Evolutionary conservation across 2,888 invertebrate species (phyloP).

Genomic region (Psococerastis gibbosa): DNA sequence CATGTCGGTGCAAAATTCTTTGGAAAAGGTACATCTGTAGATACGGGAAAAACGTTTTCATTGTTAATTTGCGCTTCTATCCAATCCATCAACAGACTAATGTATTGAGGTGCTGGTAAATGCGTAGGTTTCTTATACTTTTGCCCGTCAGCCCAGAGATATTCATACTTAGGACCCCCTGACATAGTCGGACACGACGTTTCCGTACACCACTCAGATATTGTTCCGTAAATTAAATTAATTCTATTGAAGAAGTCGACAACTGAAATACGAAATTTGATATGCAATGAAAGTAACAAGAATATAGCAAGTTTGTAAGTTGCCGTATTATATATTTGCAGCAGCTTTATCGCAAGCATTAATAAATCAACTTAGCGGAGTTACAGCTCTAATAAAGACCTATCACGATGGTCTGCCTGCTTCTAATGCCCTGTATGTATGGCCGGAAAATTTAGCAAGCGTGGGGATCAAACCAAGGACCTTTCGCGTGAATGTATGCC

Average conservation of each 20-base stretch:
- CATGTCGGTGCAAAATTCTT: constrained; percentile 59
- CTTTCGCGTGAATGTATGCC: too few relatives aligned
- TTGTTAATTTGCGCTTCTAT: constrained; percentile 79
- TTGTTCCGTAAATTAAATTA: constrained; percentile 78
- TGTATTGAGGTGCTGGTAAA: constrained; percentile 67
- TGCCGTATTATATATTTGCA: too few relatives aligned
- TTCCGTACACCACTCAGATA: constrained; percentile 66
- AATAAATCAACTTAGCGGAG: too few relatives aligned
- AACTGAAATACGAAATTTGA: constrained; percentile 41
- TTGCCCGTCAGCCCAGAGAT: constrained; percentile 75
- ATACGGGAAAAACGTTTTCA: constrained; percentile 67
- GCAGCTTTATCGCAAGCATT: too few relatives aligned
- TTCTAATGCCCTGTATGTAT: too few relatives aligned
- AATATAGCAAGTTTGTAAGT: too few relatives aligned
- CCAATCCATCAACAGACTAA: constrained; percentile 77
- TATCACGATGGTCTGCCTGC: too few relatives aligned
- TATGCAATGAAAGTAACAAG: too few relatives aligned
- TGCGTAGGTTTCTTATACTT: constrained; percentile 58
- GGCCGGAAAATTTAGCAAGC: too few relatives aligned
- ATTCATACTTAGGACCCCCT: constrained; percentile 75
- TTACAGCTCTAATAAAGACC: too few relatives aligned
- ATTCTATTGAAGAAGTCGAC: constrained; percentile 90
- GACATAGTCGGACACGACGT: constrained; percentile 77
- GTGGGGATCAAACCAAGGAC: too few relatives aligned
- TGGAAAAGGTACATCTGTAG: constrained; percentile 68